These are phyloP conservation scores for Megaleporinus macrocephalus DNA, from an alignment of 2,113 vertebrate species.

Conservation along the genomic window DNA sequence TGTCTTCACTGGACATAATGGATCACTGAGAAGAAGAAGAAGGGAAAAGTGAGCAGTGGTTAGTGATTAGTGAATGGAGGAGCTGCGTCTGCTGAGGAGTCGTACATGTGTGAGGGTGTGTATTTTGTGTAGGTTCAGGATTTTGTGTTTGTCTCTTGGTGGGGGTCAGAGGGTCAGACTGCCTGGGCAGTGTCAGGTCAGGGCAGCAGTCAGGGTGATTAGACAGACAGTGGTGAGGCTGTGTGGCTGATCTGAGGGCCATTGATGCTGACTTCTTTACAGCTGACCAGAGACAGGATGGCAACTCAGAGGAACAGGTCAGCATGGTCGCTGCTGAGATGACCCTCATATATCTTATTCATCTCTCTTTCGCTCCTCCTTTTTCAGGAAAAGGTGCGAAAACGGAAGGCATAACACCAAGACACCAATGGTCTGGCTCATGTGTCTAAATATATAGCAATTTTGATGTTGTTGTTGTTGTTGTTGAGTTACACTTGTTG, in stretches of 20 bases:
- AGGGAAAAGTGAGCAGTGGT: too few relatives aligned
- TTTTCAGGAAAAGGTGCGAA: background rate
- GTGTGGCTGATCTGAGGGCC: conserved; percentile 59
- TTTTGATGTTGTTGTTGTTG: too few relatives aligned
- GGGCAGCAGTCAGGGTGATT: conserved; percentile 62
- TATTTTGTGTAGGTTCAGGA: conserved; percentile 22
- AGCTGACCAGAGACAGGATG: conserved; percentile 43
- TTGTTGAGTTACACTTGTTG: too few relatives aligned
- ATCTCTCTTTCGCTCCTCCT: background rate
- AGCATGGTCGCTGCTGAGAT: conserved; percentile 10
- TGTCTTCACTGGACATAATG: too few relatives aligned
- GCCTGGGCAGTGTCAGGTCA: conserved; percentile 63
- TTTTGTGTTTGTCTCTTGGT: conserved; percentile 5
- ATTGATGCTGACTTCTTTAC: conserved; percentile 52
- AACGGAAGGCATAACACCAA: background rate
- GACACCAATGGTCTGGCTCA: too few relatives aligned
- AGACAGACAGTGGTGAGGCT: conserved; percentile 68
- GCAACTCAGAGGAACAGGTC: conserved; percentile 35
- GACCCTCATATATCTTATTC: conserved; percentile 14
- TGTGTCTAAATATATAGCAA: too few relatives aligned
- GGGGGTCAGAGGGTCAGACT: conserved; percentile 45
- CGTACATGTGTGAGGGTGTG: background rate
- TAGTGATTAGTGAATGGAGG: background rate
- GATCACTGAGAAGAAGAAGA: too few relatives aligned
- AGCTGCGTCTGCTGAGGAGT: too few relatives aligned